Evolutionary conservation across 64 coral and sea anemone genomes (phyloP).

Genomic region (Montipora cactus): DNA sequence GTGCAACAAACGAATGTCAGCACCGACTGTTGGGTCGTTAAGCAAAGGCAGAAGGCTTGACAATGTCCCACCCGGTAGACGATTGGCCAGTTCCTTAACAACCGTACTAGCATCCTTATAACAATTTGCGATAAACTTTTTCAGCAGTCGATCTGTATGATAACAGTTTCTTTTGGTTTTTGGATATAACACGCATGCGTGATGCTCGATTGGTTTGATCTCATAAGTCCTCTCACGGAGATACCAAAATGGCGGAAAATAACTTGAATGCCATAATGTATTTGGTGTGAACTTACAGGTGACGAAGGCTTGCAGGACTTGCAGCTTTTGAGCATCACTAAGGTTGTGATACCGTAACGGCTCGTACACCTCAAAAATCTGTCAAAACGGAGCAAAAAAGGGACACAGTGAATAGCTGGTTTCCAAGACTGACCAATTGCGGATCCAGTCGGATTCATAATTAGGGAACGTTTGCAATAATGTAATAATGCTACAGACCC

Average conservation of each 20-base stretch:
- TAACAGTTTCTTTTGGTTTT: neutral
- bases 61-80: neutral
- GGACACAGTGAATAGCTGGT: neutral
- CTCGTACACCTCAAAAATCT: slow-evolving; percentile 38
- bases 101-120: slow-evolving; percentile 1
- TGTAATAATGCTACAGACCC: too few species aligned
- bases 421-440: too few species aligned
- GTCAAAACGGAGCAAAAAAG: neutral
- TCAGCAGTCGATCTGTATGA: neutral
- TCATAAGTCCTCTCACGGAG: neutral
- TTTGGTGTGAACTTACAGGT: neutral
- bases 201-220: neutral
- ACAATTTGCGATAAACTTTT: neutral
- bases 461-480: too few species aligned
- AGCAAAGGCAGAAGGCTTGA: slow-evolving; percentile 22
- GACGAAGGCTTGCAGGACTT: slow-evolving; percentile 8
- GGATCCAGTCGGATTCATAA: too few species aligned
- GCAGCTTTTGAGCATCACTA: neutral
- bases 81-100: slow-evolving; percentile 1
- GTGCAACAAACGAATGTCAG: slow-evolving; percentile 29
- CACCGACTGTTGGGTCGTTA: neutral
- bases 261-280: neutral
- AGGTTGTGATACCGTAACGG: slow-evolving; percentile 28
- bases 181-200: neutral
- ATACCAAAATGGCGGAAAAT: slow-evolving; percentile 41